phyloP scores from a whole-genome alignment of 2,888 invertebrate species.

The Bombyx huttoni region DNA sequence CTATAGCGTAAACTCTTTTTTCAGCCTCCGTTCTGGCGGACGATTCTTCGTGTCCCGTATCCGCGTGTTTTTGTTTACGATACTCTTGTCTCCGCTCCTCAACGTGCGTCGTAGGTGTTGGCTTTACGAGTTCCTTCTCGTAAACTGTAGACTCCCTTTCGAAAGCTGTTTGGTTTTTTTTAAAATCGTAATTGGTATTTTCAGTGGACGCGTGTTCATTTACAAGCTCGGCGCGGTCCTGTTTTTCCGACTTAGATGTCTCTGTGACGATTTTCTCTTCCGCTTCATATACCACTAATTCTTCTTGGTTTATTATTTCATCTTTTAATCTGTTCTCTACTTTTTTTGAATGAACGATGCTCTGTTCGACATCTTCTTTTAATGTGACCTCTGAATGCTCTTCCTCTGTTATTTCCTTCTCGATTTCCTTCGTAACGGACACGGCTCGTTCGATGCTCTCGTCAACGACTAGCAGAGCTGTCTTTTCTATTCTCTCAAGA shows the following conservation, averaged over 20 bases:
- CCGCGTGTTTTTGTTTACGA: no score
- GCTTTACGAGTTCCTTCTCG: neutral
- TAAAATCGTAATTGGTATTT: neutral
- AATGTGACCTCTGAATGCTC: neutral
- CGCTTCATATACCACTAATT: slow-evolving; percentile 4
- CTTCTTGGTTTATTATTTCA: slow-evolving; percentile 9
- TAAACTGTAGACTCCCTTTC: neutral
- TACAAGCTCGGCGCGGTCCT: neutral
- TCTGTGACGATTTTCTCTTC: slow-evolving; percentile 6
- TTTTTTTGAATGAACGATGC: neutral
- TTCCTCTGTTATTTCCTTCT: slow-evolving; percentile 12
- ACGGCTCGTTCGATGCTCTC: slow-evolving; percentile 48
- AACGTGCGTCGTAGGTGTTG: neutral
- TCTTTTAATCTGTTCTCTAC: slow-evolving; percentile 1
- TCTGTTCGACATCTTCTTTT: slow-evolving; percentile 3
- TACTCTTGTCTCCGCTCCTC: no score
- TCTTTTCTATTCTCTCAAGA: slow-evolving; percentile 38
- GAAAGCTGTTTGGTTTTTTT: neutral
- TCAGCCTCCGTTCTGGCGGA: slow-evolving; percentile 20
- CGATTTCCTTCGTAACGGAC: slow-evolving; percentile 39
- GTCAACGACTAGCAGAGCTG: slow-evolving; percentile 38
- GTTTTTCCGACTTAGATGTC: slow-evolving; percentile 8
- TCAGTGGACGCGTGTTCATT: neutral
- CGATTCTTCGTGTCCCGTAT: neutral
- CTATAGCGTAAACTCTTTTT: slow-evolving; percentile 39